phyloP scores from a whole-genome alignment of 2,888 invertebrate species.

The Mimumesa dahlbomi region DNA sequence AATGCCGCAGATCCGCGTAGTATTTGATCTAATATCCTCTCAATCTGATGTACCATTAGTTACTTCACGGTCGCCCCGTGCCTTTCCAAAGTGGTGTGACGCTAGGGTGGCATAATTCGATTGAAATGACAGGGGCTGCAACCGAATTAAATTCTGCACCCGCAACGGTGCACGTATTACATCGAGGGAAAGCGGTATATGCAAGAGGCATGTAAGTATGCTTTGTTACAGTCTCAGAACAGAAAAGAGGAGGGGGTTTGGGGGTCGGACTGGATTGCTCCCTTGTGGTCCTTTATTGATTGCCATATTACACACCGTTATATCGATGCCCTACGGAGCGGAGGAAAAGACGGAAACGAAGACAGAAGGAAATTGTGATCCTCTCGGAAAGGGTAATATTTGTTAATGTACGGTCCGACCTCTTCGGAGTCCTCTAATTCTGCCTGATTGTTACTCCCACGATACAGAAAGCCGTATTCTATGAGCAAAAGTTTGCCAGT shows the following conservation, averaged over 20 bases:
- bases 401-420: constrained; percentile 24
- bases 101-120: not conserved
- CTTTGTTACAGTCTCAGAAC: constrained; percentile 29
- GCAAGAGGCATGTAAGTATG: constrained; percentile 39
- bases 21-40: no score
- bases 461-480: not conserved
- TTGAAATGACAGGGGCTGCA: not conserved
- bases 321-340: constrained; percentile 8
- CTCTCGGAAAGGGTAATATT: constrained; percentile 28
- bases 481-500: not conserved
- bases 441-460: not conserved
- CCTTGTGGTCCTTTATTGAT: constrained; percentile 42
- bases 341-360: constrained; percentile 10
- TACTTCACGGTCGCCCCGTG: no score
- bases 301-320: constrained; percentile 39
- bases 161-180: constrained; percentile 14
- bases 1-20: no score
- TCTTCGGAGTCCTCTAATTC: not conserved
- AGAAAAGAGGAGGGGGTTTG: no score
- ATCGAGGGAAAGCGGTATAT: no score
- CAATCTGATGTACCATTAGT: no score
- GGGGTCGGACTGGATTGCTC: no score
- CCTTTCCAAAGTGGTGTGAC: not conserved
- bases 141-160: constrained; percentile 28
- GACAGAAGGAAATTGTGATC: constrained; percentile 34